phyloP scores from a whole-genome alignment of 1,140 invertebrate genomes.

The Bombus huntii region DNA sequence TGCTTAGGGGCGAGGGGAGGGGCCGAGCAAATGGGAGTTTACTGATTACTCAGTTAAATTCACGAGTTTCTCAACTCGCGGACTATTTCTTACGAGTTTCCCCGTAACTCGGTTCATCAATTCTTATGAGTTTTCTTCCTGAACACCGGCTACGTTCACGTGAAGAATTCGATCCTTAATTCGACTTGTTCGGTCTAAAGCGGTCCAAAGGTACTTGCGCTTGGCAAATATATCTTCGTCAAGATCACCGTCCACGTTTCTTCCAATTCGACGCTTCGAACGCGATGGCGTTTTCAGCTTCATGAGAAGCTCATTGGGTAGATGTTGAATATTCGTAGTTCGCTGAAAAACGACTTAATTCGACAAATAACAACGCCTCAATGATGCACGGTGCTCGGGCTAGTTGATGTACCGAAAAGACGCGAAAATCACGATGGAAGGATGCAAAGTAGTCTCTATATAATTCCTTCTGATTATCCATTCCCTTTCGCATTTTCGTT shows the following conservation, averaged over 20 bases:
- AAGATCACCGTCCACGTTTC: too few species aligned
- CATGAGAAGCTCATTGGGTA: too few species aligned
- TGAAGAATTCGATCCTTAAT: slow-evolving; percentile 36
- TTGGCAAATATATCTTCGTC: too few species aligned
- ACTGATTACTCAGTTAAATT: slow-evolving; percentile 61
- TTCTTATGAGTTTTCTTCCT: slow-evolving; percentile 51
- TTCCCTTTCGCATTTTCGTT: slow-evolving; percentile 43
- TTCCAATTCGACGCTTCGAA: too few species aligned
- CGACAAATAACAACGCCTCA: neutral
- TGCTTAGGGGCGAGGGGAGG: neutral
- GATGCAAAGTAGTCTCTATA: slow-evolving; percentile 20
- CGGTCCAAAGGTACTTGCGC: too few species aligned
- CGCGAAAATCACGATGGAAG: neutral
- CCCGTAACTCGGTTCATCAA: slow-evolving; percentile 43
- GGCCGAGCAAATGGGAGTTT: slow-evolving; percentile 49
- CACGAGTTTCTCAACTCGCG: slow-evolving; percentile 48
- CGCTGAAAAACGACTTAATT: neutral
- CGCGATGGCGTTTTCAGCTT: neutral
- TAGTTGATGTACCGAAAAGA: neutral
- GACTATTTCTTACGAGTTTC: slow-evolving; percentile 27
- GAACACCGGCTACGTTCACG: neutral
- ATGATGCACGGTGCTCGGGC: neutral
- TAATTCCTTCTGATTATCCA: slow-evolving; percentile 56
- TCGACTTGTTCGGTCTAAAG: neutral
- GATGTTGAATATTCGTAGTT: neutral